These are phyloP conservation scores for Acanthoscelides obtectus DNA, from an alignment of 2,888 invertebrate species.

Conservation along the genomic window DNA sequence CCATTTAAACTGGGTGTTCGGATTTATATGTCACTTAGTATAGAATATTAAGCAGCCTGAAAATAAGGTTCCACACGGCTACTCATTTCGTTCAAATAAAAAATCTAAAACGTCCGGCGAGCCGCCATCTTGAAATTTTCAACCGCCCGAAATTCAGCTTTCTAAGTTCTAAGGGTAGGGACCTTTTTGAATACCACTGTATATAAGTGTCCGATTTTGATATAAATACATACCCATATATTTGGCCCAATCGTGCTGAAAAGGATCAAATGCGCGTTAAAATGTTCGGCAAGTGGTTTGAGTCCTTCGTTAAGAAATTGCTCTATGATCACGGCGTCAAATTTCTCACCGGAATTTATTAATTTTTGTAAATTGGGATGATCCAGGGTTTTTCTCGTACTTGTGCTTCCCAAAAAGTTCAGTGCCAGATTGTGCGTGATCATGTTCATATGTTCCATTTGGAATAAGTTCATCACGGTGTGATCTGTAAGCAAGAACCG, in stretches of 20 bases:
- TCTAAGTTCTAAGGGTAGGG: too few relatives aligned
- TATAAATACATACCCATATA: constrained; percentile 41
- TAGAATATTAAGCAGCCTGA: too few relatives aligned
- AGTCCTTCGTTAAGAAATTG: constrained; percentile 49
- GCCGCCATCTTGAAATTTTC: too few relatives aligned
- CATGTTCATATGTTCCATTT: background rate
- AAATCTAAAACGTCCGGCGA: too few relatives aligned
- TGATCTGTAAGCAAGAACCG: background rate
- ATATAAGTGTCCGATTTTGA: too few relatives aligned
- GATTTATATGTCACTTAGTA: too few relatives aligned
- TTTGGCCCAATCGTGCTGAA: constrained; percentile 46
- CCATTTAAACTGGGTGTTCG: too few relatives aligned
- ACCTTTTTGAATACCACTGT: too few relatives aligned
- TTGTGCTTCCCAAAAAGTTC: constrained; percentile 42
- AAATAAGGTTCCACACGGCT: too few relatives aligned
- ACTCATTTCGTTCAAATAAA: too few relatives aligned
- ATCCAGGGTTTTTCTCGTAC: constrained; percentile 26
- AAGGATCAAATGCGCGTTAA: constrained; percentile 38
- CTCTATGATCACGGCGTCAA: constrained; percentile 44
- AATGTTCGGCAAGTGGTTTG: constrained; percentile 39
- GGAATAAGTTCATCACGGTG: background rate
- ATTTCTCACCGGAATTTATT: constrained; percentile 36
- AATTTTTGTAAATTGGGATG: constrained; percentile 38
- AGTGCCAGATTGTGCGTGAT: constrained; percentile 5
- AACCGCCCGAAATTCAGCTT: too few relatives aligned